These are phyloP conservation scores for Gulo gulo DNA, from an alignment of 2,113 vertebrate species.

Conservation along the genomic window DNA sequence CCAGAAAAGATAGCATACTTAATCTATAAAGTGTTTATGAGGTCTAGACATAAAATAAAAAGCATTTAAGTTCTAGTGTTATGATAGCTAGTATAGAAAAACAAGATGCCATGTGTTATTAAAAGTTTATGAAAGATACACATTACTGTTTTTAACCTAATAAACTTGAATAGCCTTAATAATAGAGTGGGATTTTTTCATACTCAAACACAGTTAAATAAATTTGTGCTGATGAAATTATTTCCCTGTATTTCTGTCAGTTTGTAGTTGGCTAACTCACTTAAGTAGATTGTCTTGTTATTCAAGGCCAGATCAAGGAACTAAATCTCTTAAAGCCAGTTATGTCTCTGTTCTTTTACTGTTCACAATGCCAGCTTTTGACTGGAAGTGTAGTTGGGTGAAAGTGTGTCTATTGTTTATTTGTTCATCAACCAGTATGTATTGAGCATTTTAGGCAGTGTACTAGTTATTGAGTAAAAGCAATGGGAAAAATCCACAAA, in stretches of 20 bases:
- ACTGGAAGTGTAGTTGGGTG: not conserved
- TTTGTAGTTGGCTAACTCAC: not conserved
- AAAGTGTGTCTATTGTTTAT: not conserved
- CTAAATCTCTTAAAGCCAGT: not conserved
- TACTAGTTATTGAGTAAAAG: not conserved
- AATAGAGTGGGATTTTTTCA: not conserved
- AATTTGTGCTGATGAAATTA: not conserved
- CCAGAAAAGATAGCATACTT: not conserved
- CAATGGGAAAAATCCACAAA: not conserved
- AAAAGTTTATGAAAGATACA: not conserved
- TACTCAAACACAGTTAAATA: not conserved
- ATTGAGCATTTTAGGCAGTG: not conserved
- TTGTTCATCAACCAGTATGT: not conserved
- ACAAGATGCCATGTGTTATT: not conserved
- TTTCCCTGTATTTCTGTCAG: not conserved
- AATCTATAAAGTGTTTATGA: not conserved
- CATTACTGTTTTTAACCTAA: not conserved
- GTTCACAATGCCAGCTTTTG: not conserved
- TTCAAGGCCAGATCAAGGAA: not conserved
- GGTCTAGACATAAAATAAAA: not conserved
- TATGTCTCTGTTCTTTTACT: not conserved
- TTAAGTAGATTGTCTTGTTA: not conserved
- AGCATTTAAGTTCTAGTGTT: constrained; percentile 11
- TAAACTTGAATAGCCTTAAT: not conserved
- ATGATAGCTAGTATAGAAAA: not conserved